These are phyloP conservation scores for Dipodomys merriami DNA, from an alignment of 2,113 vertebrate species.

Conservation along the genomic window DNA sequence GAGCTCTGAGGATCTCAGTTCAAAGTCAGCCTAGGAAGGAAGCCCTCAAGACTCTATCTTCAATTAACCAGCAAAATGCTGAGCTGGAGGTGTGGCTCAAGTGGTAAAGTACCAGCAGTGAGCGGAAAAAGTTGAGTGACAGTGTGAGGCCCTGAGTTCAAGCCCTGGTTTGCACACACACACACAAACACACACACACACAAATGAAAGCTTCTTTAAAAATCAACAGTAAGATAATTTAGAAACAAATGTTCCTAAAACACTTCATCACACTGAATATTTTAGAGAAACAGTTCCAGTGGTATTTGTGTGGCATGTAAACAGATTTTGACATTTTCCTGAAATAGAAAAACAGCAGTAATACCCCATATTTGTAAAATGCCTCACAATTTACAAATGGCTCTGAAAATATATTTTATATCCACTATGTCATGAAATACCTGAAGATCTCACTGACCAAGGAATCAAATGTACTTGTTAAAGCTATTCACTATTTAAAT, in stretches of 20 bases:
- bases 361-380: not conserved
- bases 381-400: not conserved
- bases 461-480: not conserved
- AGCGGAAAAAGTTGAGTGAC: too few relatives aligned
- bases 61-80: too few relatives aligned
- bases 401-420: not conserved
- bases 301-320: not conserved
- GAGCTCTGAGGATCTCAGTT: too few relatives aligned
- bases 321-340: not conserved
- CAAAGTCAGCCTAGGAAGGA: too few relatives aligned
- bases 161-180: too few relatives aligned
- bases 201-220: not conserved
- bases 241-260: slow-evolving; percentile 27
- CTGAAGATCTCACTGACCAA: not conserved
- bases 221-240: slow-evolving; percentile 17
- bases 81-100: too few relatives aligned
- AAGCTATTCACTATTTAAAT: not conserved
- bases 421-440: not conserved
- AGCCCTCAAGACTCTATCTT: too few relatives aligned
- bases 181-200: too few relatives aligned
- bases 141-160: too few relatives aligned
- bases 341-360: not conserved
- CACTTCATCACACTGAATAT: slow-evolving; percentile 30
- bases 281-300: not conserved
- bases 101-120: too few relatives aligned